These are phyloP conservation scores for Mus caroli DNA, from an alignment of 2,797 vertebrate species.

Conservation along the genomic window DNA sequence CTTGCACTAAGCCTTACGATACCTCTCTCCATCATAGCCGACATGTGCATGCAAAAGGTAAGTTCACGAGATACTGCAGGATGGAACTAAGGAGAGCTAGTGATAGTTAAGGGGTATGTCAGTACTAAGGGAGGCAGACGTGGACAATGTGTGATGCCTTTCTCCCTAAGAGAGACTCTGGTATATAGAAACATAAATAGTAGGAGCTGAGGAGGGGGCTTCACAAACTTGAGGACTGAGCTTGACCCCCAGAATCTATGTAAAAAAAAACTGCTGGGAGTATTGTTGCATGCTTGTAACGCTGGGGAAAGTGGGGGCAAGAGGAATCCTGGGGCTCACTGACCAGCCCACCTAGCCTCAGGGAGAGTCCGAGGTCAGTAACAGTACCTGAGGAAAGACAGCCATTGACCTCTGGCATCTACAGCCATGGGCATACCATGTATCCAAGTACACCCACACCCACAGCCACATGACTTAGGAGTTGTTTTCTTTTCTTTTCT, in stretches of 20 bases:
- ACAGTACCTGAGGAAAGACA: neutral
- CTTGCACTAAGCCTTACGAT: conserved; percentile 98
- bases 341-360: neutral
- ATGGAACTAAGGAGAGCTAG: neutral
- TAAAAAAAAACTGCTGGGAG: neutral
- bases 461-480: neutral
- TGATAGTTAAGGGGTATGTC: conserved; percentile 10
- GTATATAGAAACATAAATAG: neutral
- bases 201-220: too few relatives aligned
- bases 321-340: neutral
- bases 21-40: conserved; percentile 97
- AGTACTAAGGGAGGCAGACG: neutral
- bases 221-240: neutral
- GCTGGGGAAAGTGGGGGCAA: neutral
- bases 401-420: neutral
- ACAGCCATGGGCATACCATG: neutral
- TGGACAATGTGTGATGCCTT: conserved; percentile 6
- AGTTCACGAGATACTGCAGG: conserved; percentile 58
- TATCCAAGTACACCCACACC: too few relatives aligned
- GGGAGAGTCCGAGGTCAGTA: neutral
- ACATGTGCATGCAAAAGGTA: conserved; percentile 98
- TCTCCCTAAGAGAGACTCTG: neutral
- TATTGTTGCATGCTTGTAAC: neutral
- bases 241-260: neutral
- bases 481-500: neutral